A percentile compares a stretch with the other conserved stretches of the same genome.
These are phyloP conservation scores for Aramus guarauna DNA, from an alignment of 2,113 vertebrate genomes.

Conservation along the genomic window DNA sequence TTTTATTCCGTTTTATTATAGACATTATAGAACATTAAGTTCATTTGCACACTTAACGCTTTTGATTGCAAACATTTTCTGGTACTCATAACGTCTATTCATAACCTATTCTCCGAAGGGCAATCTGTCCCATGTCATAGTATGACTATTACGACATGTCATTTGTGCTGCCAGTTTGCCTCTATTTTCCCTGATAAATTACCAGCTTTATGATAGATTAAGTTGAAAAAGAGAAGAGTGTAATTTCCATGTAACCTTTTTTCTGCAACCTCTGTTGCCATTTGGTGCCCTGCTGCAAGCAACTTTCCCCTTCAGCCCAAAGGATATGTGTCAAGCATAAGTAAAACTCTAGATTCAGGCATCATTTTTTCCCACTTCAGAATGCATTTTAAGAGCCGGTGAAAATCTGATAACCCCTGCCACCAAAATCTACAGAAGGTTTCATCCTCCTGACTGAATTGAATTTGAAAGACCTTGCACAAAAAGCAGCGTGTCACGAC, in stretches of 20 bases:
- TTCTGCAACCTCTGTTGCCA: not conserved
- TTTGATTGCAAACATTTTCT: conserved; percentile 26
- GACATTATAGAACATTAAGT: conserved; percentile 17
- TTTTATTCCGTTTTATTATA: not conserved
- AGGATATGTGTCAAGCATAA: not conserved
- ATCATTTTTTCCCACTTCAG: not conserved
- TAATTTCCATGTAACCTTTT: not conserved
- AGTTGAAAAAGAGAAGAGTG: not conserved
- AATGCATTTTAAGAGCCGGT: not conserved
- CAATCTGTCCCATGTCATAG: not conserved
- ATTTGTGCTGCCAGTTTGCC: not conserved
- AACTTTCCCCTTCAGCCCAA: not conserved
- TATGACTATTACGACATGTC: not conserved
- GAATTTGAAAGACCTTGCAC: not conserved
- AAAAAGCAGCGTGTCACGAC: accelerated
- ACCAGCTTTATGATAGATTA: not conserved
- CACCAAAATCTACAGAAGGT: not conserved
- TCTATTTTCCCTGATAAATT: conserved; percentile 31
- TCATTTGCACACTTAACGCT: conserved; percentile 1
- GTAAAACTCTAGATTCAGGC: not conserved
- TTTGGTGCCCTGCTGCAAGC: not conserved
- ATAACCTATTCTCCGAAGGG: conserved; percentile 10
- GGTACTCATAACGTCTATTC: not conserved
- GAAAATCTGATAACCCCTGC: not conserved
- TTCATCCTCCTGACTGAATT: not conserved